Evolutionary conservation across 2,113 vertebrate species (phyloP), one percentile per base, ranked within the genome.

Genomic region (Chlamydotis undulata): DNA sequence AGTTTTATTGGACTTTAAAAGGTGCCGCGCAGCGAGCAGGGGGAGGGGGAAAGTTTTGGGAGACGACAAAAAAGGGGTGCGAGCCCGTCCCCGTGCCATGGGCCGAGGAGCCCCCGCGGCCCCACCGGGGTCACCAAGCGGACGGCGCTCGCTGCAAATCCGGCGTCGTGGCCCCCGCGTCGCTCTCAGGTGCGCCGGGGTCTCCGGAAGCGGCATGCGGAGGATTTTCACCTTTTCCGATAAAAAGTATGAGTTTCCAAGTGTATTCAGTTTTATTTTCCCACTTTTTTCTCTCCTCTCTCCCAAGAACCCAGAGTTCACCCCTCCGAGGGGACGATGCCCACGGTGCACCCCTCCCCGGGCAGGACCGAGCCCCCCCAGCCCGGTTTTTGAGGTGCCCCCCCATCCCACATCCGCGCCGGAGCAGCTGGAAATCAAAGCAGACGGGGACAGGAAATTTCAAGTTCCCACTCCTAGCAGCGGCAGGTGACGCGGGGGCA

Each of bases 271-370:
- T 8, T 94, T 68, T 68, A 24, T 57, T 89, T n/a, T 4, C 52
- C n/a, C 25, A 5, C 7, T 41, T 83, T 45, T 37, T 4, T 35
- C 10, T 37, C 8, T 17, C 28, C 19, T 43, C 6, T 57, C 33
- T 73, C 50, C 8, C 0, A 4, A 39, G 25, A 23, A 15, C 15
- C 0, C 41, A 7, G 29, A 37, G n/a, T 59, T 64, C 22, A 2
- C 12, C 43, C 39, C 43, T 63, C n/a, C 0, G 0, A 0, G 6
- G 35, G 70, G 70, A n/a, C 7, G 56, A 49, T 69, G 77, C 67
- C 23, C 70, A 15, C 1, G 0, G 70, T 4, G 1, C 17, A 12
- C 41, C 71, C 43, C 43, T 26, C 49, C 37, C 0, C 0, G 45
- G 6, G 45, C 9, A 71, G 71, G 7, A n/a, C 2, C 0, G 10